Evolutionary conservation across 1,140 invertebrate species (phyloP).

Genomic region (Megalopta genalis): DNA sequence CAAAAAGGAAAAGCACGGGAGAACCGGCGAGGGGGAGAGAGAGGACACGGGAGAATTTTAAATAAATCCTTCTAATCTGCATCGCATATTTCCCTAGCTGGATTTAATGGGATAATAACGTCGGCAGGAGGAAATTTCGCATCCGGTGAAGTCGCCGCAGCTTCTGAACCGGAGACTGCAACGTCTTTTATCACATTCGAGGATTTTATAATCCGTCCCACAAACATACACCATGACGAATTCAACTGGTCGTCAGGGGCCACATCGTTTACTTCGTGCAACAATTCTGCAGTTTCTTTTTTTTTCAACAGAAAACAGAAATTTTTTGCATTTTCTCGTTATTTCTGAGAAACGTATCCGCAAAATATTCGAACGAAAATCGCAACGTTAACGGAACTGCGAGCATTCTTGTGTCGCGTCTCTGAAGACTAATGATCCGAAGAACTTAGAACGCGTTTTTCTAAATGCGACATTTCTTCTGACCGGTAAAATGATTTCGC

Average conservation of each 20-base stretch:
- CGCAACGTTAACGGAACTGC: too few relatives aligned
- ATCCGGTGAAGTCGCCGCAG: background rate
- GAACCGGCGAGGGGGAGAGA: background rate
- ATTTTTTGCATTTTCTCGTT: too few relatives aligned
- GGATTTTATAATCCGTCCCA: background rate
- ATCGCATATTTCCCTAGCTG: background rate
- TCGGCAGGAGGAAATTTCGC: constrained; percentile 1
- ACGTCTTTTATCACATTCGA: background rate
- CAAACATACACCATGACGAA: background rate
- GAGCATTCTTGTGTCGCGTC: too few relatives aligned
- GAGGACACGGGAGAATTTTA: background rate
- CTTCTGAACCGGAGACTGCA: background rate
- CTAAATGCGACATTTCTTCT: too few relatives aligned
- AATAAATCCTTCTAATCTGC: constrained; percentile 4
- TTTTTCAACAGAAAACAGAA: too few relatives aligned
- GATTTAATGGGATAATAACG: constrained; percentile 4
- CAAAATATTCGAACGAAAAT: too few relatives aligned
- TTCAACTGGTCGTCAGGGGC: background rate
- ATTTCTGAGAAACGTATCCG: too few relatives aligned
- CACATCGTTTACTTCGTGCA: background rate
- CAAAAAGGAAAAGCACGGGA: background rate
- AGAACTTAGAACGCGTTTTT: too few relatives aligned
- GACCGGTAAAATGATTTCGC: too few relatives aligned
- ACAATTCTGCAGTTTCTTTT: background rate
- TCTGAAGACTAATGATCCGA: too few relatives aligned